Conservation (phyloP, 1,140 invertebrate species). For the Drosophila trapezifrons region DNA sequence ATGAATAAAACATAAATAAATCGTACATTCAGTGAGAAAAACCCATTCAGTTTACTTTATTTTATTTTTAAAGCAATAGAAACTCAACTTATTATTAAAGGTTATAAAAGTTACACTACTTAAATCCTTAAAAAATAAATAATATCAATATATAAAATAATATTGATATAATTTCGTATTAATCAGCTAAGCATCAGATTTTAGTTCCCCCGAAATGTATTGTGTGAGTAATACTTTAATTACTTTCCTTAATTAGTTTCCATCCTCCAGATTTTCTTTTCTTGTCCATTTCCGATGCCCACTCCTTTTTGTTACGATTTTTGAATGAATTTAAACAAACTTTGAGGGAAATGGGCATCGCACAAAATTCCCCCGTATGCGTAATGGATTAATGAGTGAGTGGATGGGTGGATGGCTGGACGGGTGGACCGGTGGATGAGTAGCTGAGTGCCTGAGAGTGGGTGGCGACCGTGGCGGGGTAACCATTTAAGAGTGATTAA, state of each 20-base stretch:
- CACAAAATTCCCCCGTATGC: slow-evolving; percentile 14
- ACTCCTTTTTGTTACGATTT: not conserved
- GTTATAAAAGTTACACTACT: too few relatives aligned
- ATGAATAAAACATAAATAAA: too few relatives aligned
- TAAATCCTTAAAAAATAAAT: too few relatives aligned
- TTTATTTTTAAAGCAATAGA: too few relatives aligned
- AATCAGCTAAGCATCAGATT: too few relatives aligned
- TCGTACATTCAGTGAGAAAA: too few relatives aligned
- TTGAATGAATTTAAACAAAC: slow-evolving; percentile 24
- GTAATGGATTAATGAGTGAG: slow-evolving; percentile 4
- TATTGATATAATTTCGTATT: too few relatives aligned
- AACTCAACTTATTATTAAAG: too few relatives aligned
- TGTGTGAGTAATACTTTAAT: slow-evolving; percentile 4
- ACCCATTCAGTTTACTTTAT: too few relatives aligned
- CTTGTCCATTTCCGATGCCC: not conserved
- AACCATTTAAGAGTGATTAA: slow-evolving; percentile 55
- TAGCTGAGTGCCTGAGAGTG: slow-evolving; percentile 12
- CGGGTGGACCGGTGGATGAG: slow-evolving; percentile 5
- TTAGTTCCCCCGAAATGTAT: not conserved
- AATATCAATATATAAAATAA: too few relatives aligned
- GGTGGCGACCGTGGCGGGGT: slow-evolving; percentile 10
- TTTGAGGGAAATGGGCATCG: slow-evolving; percentile 4
- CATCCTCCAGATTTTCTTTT: slow-evolving; percentile 1
- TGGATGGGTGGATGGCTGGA: not conserved
- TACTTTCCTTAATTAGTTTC: not conserved